These are phyloP conservation scores for Sus cebifrons DNA, from an alignment of 2,797 vertebrate genomes.

Conservation along the genomic window DNA sequence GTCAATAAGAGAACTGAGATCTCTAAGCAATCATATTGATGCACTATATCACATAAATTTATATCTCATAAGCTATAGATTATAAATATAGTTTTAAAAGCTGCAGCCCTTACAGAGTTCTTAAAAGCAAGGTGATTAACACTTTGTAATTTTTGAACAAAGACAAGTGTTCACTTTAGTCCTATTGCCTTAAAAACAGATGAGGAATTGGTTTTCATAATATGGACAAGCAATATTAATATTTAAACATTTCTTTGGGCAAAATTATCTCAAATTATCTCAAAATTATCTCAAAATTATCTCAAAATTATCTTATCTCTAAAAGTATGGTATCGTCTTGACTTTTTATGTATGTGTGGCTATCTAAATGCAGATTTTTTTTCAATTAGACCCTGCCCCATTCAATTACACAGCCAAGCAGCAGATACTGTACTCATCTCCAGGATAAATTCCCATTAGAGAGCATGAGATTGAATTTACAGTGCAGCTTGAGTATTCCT, in stretches of 20 bases:
- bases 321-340: slow-evolving; percentile 45
- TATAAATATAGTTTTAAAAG: slow-evolving; percentile 66
- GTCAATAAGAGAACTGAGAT: slow-evolving; percentile 52
- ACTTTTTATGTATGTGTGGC: slow-evolving; percentile 40
- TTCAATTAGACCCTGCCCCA: slow-evolving; percentile 36
- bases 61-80: neutral
- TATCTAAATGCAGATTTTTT: slow-evolving; percentile 80
- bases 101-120: neutral
- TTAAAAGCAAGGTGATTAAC: slow-evolving; percentile 63
- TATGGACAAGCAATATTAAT: slow-evolving; percentile 65
- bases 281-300: slow-evolving; percentile 72
- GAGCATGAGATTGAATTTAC: slow-evolving; percentile 78
- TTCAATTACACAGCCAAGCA: slow-evolving; percentile 70
- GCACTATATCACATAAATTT: slow-evolving; percentile 47
- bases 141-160: slow-evolving; percentile 40
- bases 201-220: slow-evolving; percentile 48
- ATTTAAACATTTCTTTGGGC: slow-evolving; percentile 67
- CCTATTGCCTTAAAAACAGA: slow-evolving; percentile 62
- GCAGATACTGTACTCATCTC: slow-evolving; percentile 63
- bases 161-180: slow-evolving; percentile 52
- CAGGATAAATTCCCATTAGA: slow-evolving; percentile 76
- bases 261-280: too few species aligned
- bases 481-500: slow-evolving; percentile 43
- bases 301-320: slow-evolving; percentile 64
- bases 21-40: slow-evolving; percentile 36